A percentile compares a stretch with the other conserved stretches of the same genome.
phyloP scores from a whole-genome alignment of 2,797 vertebrate genomes.

The Scarus forsteni region DNA sequence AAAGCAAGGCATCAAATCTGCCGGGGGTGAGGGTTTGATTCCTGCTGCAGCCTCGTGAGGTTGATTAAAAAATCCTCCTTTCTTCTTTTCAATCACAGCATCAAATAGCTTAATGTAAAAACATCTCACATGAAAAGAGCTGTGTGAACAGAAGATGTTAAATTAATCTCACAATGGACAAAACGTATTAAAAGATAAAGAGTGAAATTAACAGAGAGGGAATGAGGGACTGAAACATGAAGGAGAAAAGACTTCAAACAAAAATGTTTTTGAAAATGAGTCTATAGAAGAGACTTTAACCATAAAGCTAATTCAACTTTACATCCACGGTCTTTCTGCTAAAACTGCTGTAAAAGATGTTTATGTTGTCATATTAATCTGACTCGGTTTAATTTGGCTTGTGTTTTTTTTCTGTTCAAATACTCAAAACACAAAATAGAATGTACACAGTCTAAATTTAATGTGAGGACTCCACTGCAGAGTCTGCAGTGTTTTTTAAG shows the following conservation, averaged over 20 bases:
- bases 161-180: constrained; percentile 1
- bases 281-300: constrained; percentile 10
- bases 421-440: too few relatives aligned
- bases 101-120: constrained; percentile 9
- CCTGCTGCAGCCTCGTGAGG: not conserved
- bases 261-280: not conserved
- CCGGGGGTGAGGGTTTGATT: not conserved
- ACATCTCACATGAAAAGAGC: not conserved
- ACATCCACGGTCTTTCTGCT: not conserved
- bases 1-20: not conserved
- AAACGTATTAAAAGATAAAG: constrained; percentile 28
- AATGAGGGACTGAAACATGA: not conserved
- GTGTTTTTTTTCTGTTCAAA: too few relatives aligned
- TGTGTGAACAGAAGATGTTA: not conserved
- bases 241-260: not conserved
- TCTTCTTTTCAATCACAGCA: not conserved
- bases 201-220: not conserved
- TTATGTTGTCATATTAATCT: too few relatives aligned
- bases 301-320: not conserved
- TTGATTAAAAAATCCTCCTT: not conserved
- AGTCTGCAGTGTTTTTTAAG: too few relatives aligned
- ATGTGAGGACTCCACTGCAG: too few relatives aligned
- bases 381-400: too few relatives aligned
- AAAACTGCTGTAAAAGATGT: not conserved
- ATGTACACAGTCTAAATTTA: too few relatives aligned